Percentiles rank a stretch among this genome's conserved stretches.
These are phyloP conservation scores for Cinclus mexicanus DNA, from an alignment of 2,113 vertebrate genomes.

Conservation along the genomic window DNA sequence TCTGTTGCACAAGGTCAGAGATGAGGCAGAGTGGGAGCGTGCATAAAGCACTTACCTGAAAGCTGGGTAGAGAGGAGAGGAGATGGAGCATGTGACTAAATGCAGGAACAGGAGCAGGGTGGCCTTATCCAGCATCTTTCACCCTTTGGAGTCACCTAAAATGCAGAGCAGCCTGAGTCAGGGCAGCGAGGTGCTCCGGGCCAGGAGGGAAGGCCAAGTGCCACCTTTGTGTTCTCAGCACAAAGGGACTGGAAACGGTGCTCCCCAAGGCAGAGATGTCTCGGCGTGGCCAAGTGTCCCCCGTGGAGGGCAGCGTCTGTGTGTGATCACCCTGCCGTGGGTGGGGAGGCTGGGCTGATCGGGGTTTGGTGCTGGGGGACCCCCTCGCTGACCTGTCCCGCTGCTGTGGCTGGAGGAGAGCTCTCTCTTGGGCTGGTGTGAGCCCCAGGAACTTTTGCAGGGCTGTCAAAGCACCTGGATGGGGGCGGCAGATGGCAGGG, in stretches of 20 bases:
- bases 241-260: background rate
- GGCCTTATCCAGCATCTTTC: slow-evolving; percentile 82
- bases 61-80: slow-evolving; percentile 79
- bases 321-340: background rate
- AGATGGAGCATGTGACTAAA: slow-evolving; percentile 77
- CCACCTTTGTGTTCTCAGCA: background rate
- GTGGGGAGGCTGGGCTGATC: background rate
- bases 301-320: fast-evolving
- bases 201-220: background rate
- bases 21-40: background rate
- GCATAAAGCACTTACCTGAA: slow-evolving; percentile 79
- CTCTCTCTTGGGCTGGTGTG: background rate
- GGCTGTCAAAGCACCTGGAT: background rate
- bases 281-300: background rate
- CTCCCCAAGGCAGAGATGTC: background rate
- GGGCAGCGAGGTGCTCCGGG: background rate
- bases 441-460: background rate
- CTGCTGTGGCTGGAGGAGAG: background rate
- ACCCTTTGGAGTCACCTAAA: slow-evolving; percentile 40
- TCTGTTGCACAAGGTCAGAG: background rate
- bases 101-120: slow-evolving; percentile 82
- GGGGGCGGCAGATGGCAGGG: background rate
- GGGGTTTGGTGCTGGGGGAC: background rate
- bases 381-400: background rate
- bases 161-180: background rate